A percentile compares a stretch with the other conserved stretches of the same genome.
Evolutionary conservation across 2,113 vertebrate genomes (phyloP).

Genomic region (Astatoreochromis straeleni): DNA sequence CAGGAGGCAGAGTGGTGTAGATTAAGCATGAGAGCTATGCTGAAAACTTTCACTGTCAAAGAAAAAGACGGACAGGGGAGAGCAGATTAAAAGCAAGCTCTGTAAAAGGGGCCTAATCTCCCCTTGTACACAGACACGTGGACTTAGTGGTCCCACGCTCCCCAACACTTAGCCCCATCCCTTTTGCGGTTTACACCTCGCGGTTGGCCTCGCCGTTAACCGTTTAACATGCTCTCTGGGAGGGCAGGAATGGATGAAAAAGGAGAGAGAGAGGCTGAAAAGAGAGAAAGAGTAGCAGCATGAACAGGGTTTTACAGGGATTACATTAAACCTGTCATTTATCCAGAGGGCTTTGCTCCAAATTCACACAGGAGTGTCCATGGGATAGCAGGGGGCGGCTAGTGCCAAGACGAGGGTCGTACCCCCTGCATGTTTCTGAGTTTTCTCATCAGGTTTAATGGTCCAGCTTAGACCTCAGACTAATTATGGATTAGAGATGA

Average conservation of each 20-base stretch:
- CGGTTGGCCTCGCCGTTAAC: constrained; percentile 50
- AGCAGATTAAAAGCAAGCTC: constrained; percentile 41
- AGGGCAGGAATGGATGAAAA: constrained; percentile 39
- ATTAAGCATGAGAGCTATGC: constrained; percentile 31
- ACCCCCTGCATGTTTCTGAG: constrained; percentile 21
- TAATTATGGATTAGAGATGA: constrained; percentile 31
- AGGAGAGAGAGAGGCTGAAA: constrained; percentile 35
- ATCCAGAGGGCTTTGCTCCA: constrained; percentile 58
- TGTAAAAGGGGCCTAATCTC: constrained; percentile 56
- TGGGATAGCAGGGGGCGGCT: constrained; percentile 33
- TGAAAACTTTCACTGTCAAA: constrained; percentile 37
- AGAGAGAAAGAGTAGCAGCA: constrained; percentile 61
- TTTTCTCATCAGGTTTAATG: constrained; percentile 32
- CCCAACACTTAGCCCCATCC: constrained; percentile 54
- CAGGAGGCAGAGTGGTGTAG: constrained; percentile 28
- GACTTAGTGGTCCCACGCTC: constrained; percentile 65
- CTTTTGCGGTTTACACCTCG: constrained; percentile 61
- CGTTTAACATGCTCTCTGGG: constrained; percentile 60
- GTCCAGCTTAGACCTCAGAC: constrained; percentile 3
- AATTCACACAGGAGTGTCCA: constrained; percentile 52
- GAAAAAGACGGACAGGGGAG: constrained; percentile 3
- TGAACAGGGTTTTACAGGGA: constrained; percentile 69
- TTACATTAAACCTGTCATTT: constrained; percentile 74
- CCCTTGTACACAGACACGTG: constrained; percentile 42
- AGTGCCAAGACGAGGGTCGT: constrained; percentile 24